Evolutionary conservation across 2,113 vertebrate species (phyloP).

Genomic region (Pseudopipra pipra): DNA sequence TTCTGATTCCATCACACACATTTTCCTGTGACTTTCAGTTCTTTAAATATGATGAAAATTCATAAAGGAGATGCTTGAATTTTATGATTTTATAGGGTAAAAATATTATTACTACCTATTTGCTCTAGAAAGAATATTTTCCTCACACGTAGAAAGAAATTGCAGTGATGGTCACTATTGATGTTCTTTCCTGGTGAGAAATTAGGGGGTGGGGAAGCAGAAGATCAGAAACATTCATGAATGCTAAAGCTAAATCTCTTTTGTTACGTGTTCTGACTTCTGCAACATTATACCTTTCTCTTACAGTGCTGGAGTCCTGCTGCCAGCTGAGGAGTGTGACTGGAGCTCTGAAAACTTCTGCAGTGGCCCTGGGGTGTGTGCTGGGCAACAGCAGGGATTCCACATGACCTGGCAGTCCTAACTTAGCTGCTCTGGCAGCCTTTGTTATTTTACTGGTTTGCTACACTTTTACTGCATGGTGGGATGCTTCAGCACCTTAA

Average conservation of each 20-base stretch:
- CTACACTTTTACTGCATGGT: not conserved
- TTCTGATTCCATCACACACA: not conserved
- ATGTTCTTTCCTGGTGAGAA: not conserved
- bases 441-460: not conserved
- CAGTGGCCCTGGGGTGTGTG: not conserved
- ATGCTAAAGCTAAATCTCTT: not conserved
- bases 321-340: not conserved
- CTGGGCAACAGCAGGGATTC: not conserved
- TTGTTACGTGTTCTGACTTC: not conserved
- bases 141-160: not conserved
- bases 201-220: not conserved
- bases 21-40: not conserved
- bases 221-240: not conserved
- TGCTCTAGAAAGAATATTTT: not conserved
- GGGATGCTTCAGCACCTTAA: not conserved
- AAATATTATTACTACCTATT: not conserved
- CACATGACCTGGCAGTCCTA: not conserved
- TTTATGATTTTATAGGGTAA: not conserved
- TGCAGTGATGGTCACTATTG: not conserved
- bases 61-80: not conserved
- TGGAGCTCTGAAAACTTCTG: not conserved
- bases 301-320: not conserved
- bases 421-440: not conserved
- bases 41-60: not conserved
- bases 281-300: not conserved